These are phyloP conservation scores for Triops cancriformis DNA, from an alignment of 1,140 invertebrate species.

Conservation along the genomic window DNA sequence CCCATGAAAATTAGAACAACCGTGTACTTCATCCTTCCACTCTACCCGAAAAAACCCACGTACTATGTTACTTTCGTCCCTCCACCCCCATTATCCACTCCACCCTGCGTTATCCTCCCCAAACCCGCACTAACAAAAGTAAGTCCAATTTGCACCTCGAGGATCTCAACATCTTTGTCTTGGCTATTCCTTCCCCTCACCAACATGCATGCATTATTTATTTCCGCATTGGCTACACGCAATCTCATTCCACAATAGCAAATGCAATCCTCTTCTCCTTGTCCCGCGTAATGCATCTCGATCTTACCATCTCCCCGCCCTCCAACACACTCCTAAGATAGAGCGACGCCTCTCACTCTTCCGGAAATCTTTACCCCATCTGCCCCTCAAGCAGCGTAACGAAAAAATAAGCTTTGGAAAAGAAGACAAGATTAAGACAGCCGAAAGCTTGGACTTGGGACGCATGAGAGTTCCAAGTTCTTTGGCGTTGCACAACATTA, in stretches of 20 bases:
- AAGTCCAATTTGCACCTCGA: background rate
- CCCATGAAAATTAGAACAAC: background rate
- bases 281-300: background rate
- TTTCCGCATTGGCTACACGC: background rate
- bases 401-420: background rate
- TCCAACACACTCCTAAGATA: background rate
- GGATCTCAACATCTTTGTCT: background rate
- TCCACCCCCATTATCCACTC: too few relatives aligned
- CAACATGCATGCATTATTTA: background rate
- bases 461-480: background rate
- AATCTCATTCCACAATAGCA: background rate
- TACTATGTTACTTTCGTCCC: too few relatives aligned
- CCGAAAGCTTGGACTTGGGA: slow-evolving; percentile 1
- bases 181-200: background rate
- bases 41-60: too few relatives aligned
- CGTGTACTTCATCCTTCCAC: too few relatives aligned
- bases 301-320: background rate
- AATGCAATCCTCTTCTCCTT: background rate
- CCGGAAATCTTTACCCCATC: background rate
- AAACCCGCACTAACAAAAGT: background rate
- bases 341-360: background rate
- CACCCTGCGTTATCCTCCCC: background rate
- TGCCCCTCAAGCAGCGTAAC: background rate
- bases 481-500: slow-evolving; percentile 3
- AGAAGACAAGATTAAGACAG: background rate